Conservation (phyloP, 2,888 invertebrate species). For the Apocheima hispidaria region DNA sequence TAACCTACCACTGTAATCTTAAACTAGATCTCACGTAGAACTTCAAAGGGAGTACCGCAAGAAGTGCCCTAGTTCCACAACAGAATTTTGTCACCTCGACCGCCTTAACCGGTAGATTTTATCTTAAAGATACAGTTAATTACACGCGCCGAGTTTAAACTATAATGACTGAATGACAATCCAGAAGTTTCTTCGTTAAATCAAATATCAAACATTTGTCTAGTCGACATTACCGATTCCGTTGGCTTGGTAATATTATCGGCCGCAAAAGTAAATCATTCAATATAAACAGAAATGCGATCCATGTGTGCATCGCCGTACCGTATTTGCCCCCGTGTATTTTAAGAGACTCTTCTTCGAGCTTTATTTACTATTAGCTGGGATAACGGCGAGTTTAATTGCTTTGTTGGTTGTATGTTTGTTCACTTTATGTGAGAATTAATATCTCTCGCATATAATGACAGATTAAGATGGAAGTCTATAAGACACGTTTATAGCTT, state of each 20-base stretch:
- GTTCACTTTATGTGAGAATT: conserved; percentile 55
- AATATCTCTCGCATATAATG: conserved; percentile 42
- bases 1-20: conserved; percentile 59
- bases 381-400: conserved; percentile 76
- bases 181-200: conserved; percentile 35
- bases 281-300: conserved; percentile 53
- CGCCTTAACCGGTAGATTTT: conserved; percentile 48
- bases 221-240: conserved; percentile 43
- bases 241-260: conserved; percentile 48
- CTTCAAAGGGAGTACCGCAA: conserved; percentile 66
- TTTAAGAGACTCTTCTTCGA: conserved; percentile 62
- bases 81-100: conserved; percentile 45
- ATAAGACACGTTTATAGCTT: conserved; percentile 17
- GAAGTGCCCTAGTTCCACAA: conserved; percentile 55
- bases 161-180: conserved; percentile 24
- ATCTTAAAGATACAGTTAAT: conserved; percentile 45
- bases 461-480: conserved; percentile 24
- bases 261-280: conserved; percentile 56
- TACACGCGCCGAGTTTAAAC: conserved; percentile 23
- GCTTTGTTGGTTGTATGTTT: conserved; percentile 69
- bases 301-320: conserved; percentile 42
- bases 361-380: conserved; percentile 70
- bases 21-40: conserved; percentile 59
- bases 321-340: conserved; percentile 64
- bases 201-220: conserved; percentile 49